A percentile compares a stretch with the other conserved stretches of the same genome.
Conservation (phyloP, 1,140 invertebrate species). For the Scaptomyza pallida region DNA sequence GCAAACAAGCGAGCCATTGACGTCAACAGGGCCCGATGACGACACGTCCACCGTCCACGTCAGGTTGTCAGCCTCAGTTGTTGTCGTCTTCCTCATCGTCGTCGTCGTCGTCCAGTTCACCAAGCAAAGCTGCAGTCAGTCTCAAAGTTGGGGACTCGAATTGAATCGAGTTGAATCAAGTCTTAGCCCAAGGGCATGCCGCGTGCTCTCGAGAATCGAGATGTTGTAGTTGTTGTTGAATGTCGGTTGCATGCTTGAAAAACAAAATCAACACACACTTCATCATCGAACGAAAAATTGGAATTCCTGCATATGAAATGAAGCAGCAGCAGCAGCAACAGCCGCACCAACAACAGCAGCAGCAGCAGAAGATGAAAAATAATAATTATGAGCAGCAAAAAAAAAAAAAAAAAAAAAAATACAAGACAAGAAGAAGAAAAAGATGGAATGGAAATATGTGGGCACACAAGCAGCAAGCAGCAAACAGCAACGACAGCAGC, state of each 20-base stretch:
- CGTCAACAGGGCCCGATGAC: slow-evolving; percentile 69
- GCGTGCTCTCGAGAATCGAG: slow-evolving; percentile 60
- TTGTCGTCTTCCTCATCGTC: slow-evolving; percentile 22
- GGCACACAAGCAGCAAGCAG: slow-evolving; percentile 24
- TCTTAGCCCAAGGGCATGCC: slow-evolving; percentile 67
- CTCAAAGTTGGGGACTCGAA: slow-evolving; percentile 15
- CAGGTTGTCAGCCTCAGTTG: slow-evolving; percentile 61
- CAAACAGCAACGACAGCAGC: slow-evolving; percentile 64
- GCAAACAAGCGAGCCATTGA: slow-evolving; percentile 72
- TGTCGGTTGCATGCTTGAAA: slow-evolving; percentile 52
- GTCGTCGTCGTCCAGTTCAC: not conserved
- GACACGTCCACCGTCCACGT: slow-evolving; percentile 52
- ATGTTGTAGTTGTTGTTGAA: slow-evolving; percentile 32
- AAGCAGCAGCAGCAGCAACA: slow-evolving; percentile 40
- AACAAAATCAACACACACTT: slow-evolving; percentile 81
- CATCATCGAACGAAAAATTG: slow-evolving; percentile 80
- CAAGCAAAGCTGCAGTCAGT: not conserved
- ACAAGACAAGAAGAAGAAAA: slow-evolving; percentile 4
- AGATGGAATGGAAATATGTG: slow-evolving; percentile 27
- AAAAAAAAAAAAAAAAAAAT: slow-evolving; percentile 8
- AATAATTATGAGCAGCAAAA: slow-evolving; percentile 43
- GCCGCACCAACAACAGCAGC: slow-evolving; percentile 5
- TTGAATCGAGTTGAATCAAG: slow-evolving; percentile 20
- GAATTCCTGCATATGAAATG: slow-evolving; percentile 82
- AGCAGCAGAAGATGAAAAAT: slow-evolving; percentile 43